Evolutionary conservation across 2,113 vertebrate species (phyloP).

Genomic region (Hypanus sabinus): DNA sequence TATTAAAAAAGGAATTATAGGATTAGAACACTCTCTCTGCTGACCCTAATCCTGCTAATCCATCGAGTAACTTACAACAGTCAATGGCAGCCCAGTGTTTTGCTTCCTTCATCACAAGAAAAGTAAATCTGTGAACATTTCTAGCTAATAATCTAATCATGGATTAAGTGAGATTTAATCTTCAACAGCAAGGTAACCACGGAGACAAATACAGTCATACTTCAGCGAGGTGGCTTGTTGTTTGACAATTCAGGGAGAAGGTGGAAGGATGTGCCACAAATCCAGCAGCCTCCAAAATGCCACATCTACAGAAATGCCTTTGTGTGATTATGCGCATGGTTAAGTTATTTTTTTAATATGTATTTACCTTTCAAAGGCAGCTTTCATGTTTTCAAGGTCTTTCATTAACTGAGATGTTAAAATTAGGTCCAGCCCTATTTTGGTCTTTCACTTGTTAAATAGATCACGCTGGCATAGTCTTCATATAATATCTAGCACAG

Average conservation of each 20-base stretch:
- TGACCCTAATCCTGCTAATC: neutral
- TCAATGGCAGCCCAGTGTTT: neutral
- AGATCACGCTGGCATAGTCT: neutral
- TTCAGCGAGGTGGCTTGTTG: neutral
- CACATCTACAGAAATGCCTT: neutral
- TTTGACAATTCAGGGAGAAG: neutral
- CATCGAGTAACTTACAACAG: neutral
- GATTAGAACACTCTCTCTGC: neutral
- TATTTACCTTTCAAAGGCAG: neutral
- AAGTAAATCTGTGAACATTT: neutral
- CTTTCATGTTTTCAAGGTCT: neutral
- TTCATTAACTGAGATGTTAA: neutral
- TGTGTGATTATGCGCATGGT: neutral
- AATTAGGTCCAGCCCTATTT: neutral
- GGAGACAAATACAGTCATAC: neutral
- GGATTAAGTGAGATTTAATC: neutral
- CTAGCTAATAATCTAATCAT: neutral
- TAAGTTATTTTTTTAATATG: neutral
- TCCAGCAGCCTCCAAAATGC: neutral
- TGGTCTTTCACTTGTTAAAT: neutral
- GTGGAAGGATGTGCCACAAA: neutral
- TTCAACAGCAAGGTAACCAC: neutral
- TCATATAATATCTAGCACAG: neutral
- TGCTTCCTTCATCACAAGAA: neutral
- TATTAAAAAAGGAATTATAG: neutral